Conservation (phyloP, 30 jellyfish, hydroid and myxozoan genomes). For the Cassiopea andromeda region DNA sequence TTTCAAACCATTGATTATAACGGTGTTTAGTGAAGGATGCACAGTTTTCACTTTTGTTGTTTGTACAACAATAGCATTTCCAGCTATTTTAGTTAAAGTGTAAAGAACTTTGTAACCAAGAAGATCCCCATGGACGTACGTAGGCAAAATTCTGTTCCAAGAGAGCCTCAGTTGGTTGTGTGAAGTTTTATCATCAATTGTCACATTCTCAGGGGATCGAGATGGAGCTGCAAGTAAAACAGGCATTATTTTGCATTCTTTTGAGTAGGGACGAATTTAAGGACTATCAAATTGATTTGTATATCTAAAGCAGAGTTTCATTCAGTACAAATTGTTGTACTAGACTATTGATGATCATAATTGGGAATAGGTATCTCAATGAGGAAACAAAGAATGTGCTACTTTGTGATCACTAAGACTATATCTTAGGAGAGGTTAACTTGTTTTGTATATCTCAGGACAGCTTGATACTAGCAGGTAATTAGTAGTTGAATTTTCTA, state of each 20-base stretch:
- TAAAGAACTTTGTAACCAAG: conserved; percentile 59
- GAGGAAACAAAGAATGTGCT: too few species aligned
- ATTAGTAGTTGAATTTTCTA: too few species aligned
- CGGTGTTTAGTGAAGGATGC: conserved; percentile 47
- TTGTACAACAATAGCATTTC: not conserved
- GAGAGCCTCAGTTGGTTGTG: conserved; percentile 20
- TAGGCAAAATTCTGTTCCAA: conserved; percentile 15
- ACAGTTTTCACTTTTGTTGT: conserved; percentile 5
- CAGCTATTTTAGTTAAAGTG: conserved; percentile 42
- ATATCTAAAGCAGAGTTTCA: too few species aligned
- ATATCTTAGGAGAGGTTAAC: too few species aligned
- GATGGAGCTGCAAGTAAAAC: conserved; percentile 57
- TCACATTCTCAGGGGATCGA: conserved; percentile 36
- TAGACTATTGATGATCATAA: too few species aligned
- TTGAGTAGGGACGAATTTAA: too few species aligned
- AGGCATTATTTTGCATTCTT: not conserved
- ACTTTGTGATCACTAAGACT: too few species aligned
- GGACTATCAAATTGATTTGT: not conserved
- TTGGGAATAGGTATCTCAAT: too few species aligned
- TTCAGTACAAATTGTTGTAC: too few species aligned
- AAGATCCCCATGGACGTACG: conserved; percentile 59
- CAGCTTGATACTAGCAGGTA: too few species aligned
- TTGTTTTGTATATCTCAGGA: too few species aligned
- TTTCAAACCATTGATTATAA: conserved; percentile 15
- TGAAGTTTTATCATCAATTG: conserved; percentile 20